Evolutionary conservation across 2,888 invertebrate species (phyloP).

Genomic region (Coleophora deauratella): DNA sequence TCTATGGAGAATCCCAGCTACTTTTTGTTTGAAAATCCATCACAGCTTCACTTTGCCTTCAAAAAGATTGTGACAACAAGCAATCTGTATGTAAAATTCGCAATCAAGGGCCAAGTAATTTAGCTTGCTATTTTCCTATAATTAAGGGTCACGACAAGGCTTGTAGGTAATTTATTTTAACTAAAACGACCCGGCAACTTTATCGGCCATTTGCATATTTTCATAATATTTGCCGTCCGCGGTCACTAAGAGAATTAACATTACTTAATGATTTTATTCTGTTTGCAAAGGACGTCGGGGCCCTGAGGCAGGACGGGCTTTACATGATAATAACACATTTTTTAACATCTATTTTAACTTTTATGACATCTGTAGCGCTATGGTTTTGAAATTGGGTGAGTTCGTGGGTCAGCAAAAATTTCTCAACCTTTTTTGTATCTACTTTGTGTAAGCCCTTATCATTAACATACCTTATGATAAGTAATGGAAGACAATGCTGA

Average conservation of each 20-base stretch:
- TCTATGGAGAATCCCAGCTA: too few species aligned
- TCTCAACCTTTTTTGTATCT: too few species aligned
- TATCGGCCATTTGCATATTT: slow-evolving; percentile 52
- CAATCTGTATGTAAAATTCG: neutral
- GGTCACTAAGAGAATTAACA: slow-evolving; percentile 53
- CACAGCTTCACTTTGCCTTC: too few species aligned
- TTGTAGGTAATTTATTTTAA: slow-evolving; percentile 42
- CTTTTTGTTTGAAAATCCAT: too few species aligned
- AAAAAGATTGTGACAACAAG: too few species aligned
- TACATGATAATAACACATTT: slow-evolving; percentile 34
- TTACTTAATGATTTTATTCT: slow-evolving; percentile 56
- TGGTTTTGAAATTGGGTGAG: too few species aligned
- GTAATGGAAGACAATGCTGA: too few species aligned
- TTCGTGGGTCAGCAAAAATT: too few species aligned
- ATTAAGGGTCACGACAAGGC: neutral
- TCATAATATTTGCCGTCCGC: slow-evolving; percentile 45
- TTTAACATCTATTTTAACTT: slow-evolving; percentile 18
- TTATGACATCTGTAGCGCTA: neutral
- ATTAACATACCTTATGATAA: too few species aligned
- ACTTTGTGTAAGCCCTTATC: too few species aligned
- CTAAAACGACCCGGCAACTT: slow-evolving; percentile 43
- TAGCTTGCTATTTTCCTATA: slow-evolving; percentile 7
- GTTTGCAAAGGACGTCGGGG: slow-evolving; percentile 39
- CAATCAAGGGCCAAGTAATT: neutral
- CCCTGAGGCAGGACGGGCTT: slow-evolving; percentile 17